A percentile compares a stretch with the other conserved stretches of the same genome.
Conservation (phyloP, 2,113 vertebrate species). For the Passer domesticus region DNA sequence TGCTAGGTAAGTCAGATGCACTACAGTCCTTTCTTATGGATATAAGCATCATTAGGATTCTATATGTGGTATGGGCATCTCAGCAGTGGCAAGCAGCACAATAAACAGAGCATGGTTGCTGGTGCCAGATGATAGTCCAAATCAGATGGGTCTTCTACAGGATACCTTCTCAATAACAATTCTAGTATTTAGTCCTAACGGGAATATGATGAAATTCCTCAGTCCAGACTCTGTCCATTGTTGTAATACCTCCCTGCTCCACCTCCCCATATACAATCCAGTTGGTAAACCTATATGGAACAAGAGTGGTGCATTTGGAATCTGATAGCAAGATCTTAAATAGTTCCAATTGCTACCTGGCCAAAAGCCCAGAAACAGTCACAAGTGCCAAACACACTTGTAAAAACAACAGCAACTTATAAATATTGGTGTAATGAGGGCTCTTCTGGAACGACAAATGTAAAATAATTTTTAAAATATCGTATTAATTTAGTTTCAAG, state of each 20-base stretch:
- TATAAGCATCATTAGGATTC: constrained; percentile 34
- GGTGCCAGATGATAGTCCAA: neutral
- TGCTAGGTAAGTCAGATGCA: constrained; percentile 21
- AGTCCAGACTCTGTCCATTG: neutral
- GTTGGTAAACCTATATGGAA: neutral
- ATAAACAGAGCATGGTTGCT: neutral
- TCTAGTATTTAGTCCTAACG: neutral
- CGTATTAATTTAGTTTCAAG: neutral
- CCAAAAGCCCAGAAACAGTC: constrained; percentile 45
- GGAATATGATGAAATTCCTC: neutral
- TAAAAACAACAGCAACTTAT: constrained; percentile 35
- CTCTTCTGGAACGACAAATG: neutral
- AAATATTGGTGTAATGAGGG: constrained; percentile 27
- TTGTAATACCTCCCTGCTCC: neutral
- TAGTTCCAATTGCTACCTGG: constrained; percentile 29
- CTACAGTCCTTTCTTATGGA: neutral
- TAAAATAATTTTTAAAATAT: neutral
- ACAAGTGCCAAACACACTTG: neutral
- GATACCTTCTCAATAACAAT: neutral
- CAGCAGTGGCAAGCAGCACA: neutral
- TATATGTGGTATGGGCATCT: neutral
- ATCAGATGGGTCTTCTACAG: neutral
- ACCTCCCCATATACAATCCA: neutral
- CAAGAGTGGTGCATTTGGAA: neutral
- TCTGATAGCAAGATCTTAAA: neutral